phyloP scores from a whole-genome alignment of 2,888 invertebrate species.

The Pheosia gnoma region DNA sequence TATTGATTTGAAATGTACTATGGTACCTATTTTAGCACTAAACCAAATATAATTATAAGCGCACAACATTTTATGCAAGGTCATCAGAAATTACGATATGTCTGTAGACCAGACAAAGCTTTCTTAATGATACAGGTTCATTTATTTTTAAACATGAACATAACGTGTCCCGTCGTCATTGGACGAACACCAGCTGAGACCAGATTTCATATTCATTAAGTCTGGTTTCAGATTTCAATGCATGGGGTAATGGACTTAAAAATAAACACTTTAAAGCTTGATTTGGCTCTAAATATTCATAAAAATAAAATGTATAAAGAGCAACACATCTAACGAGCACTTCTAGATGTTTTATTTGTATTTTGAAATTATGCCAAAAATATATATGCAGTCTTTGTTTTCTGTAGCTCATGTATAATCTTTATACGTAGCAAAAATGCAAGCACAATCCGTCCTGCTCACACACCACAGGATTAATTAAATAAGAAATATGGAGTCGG shows the following conservation, averaged over 20 bases:
- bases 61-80: background rate
- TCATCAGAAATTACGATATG: background rate
- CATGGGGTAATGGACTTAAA: background rate
- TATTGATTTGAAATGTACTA: too few species aligned
- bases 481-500: too few species aligned
- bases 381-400: background rate
- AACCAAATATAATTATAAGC: background rate
- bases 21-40: background rate
- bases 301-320: too few species aligned
- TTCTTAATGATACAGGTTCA: background rate
- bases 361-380: conserved; percentile 6
- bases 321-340: too few species aligned
- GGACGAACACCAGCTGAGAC: too few species aligned
- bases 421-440: too few species aligned
- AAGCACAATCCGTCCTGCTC: too few species aligned
- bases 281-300: background rate
- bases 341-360: background rate
- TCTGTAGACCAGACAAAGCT: background rate
- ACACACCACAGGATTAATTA: too few species aligned
- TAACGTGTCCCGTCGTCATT: background rate
- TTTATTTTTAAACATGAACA: conserved; percentile 2
- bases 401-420: background rate
- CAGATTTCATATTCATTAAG: background rate
- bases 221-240: conserved; percentile 1
- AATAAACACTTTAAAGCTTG: background rate